Conservation (phyloP, 2,888 invertebrate genomes). For the Scrobipalpa costella region DNA sequence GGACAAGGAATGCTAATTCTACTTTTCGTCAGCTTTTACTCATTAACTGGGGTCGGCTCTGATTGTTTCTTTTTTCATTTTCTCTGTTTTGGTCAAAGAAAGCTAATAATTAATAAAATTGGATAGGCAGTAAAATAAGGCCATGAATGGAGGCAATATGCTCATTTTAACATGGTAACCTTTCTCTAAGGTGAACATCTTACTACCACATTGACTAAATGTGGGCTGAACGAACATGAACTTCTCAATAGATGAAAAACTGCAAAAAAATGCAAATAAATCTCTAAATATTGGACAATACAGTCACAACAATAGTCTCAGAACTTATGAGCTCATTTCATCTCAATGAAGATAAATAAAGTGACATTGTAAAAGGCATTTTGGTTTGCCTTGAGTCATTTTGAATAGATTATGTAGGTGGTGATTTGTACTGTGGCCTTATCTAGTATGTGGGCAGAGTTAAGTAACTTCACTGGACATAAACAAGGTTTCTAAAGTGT, state of each 20-base stretch:
- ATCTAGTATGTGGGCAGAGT: slow-evolving; percentile 14
- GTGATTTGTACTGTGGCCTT: slow-evolving; percentile 39
- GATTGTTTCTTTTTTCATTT: no score
- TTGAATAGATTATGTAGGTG: slow-evolving; percentile 43
- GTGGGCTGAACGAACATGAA: no score
- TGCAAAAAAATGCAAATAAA: slow-evolving; percentile 12
- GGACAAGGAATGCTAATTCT: no score
- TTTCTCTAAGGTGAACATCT: no score
- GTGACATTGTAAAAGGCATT: slow-evolving; percentile 18
- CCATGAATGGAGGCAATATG: no score
- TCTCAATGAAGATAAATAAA: not conserved
- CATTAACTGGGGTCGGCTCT: no score
- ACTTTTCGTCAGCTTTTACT: no score
- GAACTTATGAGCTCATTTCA: slow-evolving; percentile 18
- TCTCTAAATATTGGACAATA: not conserved
- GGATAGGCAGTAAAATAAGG: no score
- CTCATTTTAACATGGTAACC: no score
- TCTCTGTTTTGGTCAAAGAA: no score
- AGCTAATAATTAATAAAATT: no score
- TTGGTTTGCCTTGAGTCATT: slow-evolving; percentile 40
- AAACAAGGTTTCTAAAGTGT: not conserved
- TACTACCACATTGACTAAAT: not conserved
- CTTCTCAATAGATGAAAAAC: not conserved
- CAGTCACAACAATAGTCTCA: not conserved
- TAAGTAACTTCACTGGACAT: slow-evolving; percentile 27